These are phyloP conservation scores for Eretmochelys imbricata DNA, from an alignment of 2,113 vertebrate species.

Conservation along the genomic window DNA sequence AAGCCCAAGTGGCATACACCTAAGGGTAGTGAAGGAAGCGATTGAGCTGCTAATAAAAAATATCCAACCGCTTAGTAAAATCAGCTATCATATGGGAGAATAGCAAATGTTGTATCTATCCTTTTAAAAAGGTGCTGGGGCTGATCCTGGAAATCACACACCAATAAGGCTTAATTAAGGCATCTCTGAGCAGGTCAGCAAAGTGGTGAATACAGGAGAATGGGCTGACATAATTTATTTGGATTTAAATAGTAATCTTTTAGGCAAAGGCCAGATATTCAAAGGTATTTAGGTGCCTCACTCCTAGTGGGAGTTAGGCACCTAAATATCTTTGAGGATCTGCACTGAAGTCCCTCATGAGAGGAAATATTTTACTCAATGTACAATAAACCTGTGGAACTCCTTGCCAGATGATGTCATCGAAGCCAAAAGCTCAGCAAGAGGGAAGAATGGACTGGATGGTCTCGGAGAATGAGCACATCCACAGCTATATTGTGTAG, in stretches of 20 bases:
- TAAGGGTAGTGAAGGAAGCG: not conserved
- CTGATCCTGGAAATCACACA: not conserved
- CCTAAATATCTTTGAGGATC: not conserved
- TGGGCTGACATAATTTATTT: not conserved
- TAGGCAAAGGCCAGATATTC: not conserved
- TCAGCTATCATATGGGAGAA: conserved; percentile 7
- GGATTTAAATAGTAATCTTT: not conserved
- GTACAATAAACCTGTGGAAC: conserved; percentile 65
- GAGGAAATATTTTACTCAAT: conserved; percentile 34
- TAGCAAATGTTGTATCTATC: not conserved
- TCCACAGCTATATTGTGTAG: conserved; percentile 66
- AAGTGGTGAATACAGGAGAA: not conserved
- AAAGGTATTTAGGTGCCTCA: not conserved
- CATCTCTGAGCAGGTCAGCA: not conserved
- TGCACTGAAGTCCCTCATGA: not conserved
- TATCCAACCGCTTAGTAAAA: not conserved
- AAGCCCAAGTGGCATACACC: not conserved
- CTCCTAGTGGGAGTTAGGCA: not conserved
- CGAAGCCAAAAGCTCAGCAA: conserved; percentile 59
- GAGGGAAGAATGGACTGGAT: conserved; percentile 67
- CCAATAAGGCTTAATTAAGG: conserved; percentile 54
- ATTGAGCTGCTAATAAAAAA: not conserved
- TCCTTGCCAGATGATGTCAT: conserved; percentile 62
- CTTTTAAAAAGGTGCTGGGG: not conserved
- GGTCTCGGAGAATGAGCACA: conserved; percentile 70